Conservation (phyloP, 2,797 vertebrate genomes). For the Acanthurus tractus region DNA sequence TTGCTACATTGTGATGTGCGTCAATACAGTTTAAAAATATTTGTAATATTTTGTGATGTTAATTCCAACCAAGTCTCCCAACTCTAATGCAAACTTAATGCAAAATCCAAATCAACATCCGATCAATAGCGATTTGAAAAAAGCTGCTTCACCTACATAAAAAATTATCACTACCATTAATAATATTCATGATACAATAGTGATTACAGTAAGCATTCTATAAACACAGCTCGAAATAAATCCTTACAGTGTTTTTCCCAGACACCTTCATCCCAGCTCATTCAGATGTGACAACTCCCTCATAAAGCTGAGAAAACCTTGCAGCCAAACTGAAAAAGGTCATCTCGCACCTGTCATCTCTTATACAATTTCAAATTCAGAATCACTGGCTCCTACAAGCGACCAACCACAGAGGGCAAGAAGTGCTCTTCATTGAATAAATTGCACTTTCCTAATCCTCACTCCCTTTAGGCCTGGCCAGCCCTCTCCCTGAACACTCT, state of each 20-base stretch:
- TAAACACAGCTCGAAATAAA: too few species aligned
- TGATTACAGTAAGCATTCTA: background rate
- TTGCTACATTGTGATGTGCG: background rate
- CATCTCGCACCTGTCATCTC: conserved; percentile 65
- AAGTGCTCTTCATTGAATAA: conserved; percentile 76
- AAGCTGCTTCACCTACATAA: background rate
- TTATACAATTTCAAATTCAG: conserved; percentile 64
- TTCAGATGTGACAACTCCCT: conserved; percentile 29
- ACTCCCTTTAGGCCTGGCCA: conserved; percentile 60
- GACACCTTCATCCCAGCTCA: background rate
- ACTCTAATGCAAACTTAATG: background rate
- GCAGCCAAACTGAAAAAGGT: conserved; percentile 54
- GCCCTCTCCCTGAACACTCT: conserved; percentile 52
- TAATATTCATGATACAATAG: background rate
- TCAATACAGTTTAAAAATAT: background rate
- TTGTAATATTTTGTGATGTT: background rate
- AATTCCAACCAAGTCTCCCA: background rate
- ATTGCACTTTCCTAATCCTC: conserved; percentile 73
- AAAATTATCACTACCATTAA: background rate
- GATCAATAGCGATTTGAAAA: background rate
- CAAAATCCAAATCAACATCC: background rate
- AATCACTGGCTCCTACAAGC: conserved; percentile 60
- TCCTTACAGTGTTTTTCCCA: background rate
- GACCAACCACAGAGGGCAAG: conserved; percentile 57
- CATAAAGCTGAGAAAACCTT: conserved; percentile 35